Conservation (phyloP, 2,113 vertebrate species). For the Litocranius walleri region DNA sequence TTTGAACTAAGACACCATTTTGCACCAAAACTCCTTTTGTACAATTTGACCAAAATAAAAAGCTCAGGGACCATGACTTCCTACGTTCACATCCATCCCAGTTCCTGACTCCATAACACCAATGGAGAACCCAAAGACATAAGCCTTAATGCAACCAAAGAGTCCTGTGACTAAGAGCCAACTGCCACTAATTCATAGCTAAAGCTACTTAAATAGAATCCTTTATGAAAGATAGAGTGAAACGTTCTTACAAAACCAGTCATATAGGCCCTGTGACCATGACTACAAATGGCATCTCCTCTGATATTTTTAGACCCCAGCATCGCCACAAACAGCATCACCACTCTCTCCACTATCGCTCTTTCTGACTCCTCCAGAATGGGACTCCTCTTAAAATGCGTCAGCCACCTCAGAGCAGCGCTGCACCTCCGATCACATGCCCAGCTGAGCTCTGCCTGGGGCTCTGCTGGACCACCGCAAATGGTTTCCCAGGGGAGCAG, state of each 20-base stretch:
- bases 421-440: accelerated
- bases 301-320: not conserved
- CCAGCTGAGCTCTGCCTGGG: not conserved
- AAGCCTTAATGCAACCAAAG: not conserved
- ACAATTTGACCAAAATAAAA: not conserved
- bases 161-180: not conserved
- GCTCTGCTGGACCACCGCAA: not conserved
- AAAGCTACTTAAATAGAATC: not conserved
- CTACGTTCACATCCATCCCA: not conserved
- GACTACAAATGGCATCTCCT: not conserved
- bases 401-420: not conserved
- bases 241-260: no score
- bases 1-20: not conserved
- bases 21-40: not conserved
- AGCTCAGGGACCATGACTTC: not conserved
- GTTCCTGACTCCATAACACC: not conserved
- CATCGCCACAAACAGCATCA: not conserved
- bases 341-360: no score
- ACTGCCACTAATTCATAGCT: not conserved
- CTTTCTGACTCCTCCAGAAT: not conserved
- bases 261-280: accelerated
- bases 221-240: not conserved
- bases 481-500: not conserved
- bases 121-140: not conserved
- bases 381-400: accelerated